Base-by-base conservation (phyloP, 2,888 invertebrate species). In the Acheta domesticus region DNA sequence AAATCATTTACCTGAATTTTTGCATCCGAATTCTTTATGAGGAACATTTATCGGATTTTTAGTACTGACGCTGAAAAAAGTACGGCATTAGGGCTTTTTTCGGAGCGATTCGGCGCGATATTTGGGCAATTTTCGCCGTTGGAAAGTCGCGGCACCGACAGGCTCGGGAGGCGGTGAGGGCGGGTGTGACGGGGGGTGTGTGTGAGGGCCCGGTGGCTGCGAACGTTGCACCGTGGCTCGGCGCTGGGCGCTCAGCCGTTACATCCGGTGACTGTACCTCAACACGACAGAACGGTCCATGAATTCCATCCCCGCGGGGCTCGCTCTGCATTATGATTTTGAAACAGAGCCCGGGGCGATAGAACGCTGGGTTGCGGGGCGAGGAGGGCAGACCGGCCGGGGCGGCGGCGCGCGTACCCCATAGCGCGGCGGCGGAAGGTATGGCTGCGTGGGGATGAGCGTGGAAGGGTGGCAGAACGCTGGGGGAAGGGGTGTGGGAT, bases 121-220 rank as follows among this genome's bases (percentile, higher is more conserved):
- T 62, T 62, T 62, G 62, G 62, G 62, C n/a, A 62, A 62, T 62
- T 62, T 62, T 62, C 62, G n/a, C n/a, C n/a, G 62, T n/a, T n/a
- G 62, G n/a, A n/a, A n/a, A n/a, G 16, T 14, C n/a, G 62, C n/a
- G 14, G 62, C n/a, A n/a, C 62, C 14, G 62, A n/a, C 14, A 1
- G 62, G 16, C n/a, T 19, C 16, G n/a, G 62, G 62, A n/a, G 62
- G 14, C 16, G n/a, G 16, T 8, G 62, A 4, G 16, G 62, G 62
- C 62, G 62, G 14, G 62, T 62, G 14, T 3, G 14, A n/a, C 62
- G 62, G n/a, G 62, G 0, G 19, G 14, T 2, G 3, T 2, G 19
- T 2, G 19, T 1, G 62, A 8, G 62, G 14, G 12, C 2, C 2
- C 62, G 62, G 16, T n/a, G 62, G 62, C 62, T 19, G 36, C 5